Evolutionary conservation across 2,888 invertebrate species (phyloP), one percentile per base, ranked within the genome.

Genomic region (Colletes collaris): DNA sequence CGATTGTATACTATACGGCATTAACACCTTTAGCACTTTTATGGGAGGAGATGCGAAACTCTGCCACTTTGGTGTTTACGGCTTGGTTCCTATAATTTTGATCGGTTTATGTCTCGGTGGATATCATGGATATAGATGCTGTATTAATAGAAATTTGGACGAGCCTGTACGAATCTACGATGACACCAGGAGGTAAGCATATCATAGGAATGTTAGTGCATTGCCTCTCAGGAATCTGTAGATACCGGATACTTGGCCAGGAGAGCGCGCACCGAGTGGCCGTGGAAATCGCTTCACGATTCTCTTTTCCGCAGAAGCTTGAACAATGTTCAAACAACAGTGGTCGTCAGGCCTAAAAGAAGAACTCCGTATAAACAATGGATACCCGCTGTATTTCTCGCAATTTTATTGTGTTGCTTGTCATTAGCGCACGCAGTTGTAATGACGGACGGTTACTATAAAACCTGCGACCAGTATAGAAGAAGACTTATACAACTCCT

Each of bases 391-490:
- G 94, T 95, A 0, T 94, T 95, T 59, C 93, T 96, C 46, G 95
- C 95, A 0, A 93, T 94, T 1, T 86, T 96, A 3, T 95, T 96
- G 90, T 94, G 94, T 10, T 90, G 96, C 27, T 96, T 97, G 83
- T 95, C 96, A 7, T 88, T 97, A 3, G 94, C 95, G 0, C 96
- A 97, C 91, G 96, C 96, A 11, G 93, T 95, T 0, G 94, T 97
- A 19, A 94, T 95, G 68, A 95, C 96, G 0, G 96, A 96, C 90
- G 97, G 97, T 0, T 97, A 95, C 88, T 94, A 95, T 69, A 95
- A 94, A 82, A 96, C 97, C n/a, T 97, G 97, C 90, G 95, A 95
- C 5, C 95, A 97, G 87, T 97, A 97, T 88, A 94, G 96, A 73
- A 95, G 95, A 85, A 94, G 95, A 73, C 92, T 97, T 82, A 95